phyloP scores from a whole-genome alignment of 2,888 invertebrate species.

The Dicranocentrus wangi region DNA sequence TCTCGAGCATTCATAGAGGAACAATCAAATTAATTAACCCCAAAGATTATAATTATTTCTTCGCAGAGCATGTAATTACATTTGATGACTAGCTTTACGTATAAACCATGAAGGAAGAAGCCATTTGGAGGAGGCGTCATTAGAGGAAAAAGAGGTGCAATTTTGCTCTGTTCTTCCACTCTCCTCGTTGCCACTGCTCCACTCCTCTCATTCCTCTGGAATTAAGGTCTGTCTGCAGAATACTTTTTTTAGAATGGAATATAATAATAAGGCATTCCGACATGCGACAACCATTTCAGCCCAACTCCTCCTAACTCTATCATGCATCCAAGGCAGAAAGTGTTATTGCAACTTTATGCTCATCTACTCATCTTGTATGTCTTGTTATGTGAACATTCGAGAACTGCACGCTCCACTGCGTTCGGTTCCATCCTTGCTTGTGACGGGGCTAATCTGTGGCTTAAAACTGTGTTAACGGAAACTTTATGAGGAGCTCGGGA shows the following conservation, averaged over 20 bases:
- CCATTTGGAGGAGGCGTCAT: slow-evolving; percentile 57
- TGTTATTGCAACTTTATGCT: slow-evolving; percentile 58
- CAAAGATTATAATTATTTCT: slow-evolving; percentile 70
- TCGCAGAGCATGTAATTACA: slow-evolving; percentile 69
- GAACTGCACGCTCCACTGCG: slow-evolving; percentile 58
- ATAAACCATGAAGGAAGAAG: slow-evolving; percentile 56
- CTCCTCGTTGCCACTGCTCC: slow-evolving; percentile 22
- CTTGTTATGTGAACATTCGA: slow-evolving; percentile 57
- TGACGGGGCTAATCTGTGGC: slow-evolving; percentile 64
- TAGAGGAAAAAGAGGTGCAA: slow-evolving; percentile 57
- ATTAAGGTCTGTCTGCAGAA: no score
- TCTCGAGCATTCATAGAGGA: slow-evolving; percentile 57
- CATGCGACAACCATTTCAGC: no score
- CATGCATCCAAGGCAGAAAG: slow-evolving; percentile 30
- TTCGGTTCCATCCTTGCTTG: slow-evolving; percentile 56
- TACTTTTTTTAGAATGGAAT: no score
- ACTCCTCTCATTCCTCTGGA: neutral
- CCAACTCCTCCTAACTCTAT: neutral
- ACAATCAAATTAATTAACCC: slow-evolving; percentile 70
- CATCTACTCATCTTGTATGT: no score
- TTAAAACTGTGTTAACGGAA: slow-evolving; percentile 65
- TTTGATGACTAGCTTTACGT: slow-evolving; percentile 56
- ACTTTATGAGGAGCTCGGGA: slow-evolving; percentile 56
- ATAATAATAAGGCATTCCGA: no score
- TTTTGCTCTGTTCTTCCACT: slow-evolving; percentile 24